These are phyloP conservation scores for Sus cebifrons DNA, from an alignment of 2,797 vertebrate species.

Conservation along the genomic window DNA sequence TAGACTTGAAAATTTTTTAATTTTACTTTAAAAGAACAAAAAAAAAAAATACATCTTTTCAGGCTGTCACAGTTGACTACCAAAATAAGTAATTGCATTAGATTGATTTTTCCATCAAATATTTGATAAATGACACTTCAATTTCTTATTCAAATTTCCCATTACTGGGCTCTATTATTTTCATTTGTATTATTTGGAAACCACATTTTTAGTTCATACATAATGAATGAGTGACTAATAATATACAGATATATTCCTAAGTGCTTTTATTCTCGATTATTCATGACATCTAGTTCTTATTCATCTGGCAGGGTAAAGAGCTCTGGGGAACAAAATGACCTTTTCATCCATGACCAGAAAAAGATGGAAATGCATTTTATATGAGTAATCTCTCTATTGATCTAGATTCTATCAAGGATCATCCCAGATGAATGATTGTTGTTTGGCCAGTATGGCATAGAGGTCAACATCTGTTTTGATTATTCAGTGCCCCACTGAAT, in stretches of 20 bases:
- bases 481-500: neutral
- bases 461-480: neutral
- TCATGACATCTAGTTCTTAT: conserved; percentile 70
- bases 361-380: conserved; percentile 40
- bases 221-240: conserved; percentile 79
- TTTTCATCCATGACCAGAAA: conserved; percentile 42
- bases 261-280: conserved; percentile 72
- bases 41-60: neutral
- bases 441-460: neutral
- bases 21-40: conserved; percentile 38
- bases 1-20: neutral
- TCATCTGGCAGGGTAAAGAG: conserved; percentile 31
- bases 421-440: neutral
- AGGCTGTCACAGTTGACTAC: conserved; percentile 7
- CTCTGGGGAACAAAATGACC: conserved; percentile 66
- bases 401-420: neutral
- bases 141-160: conserved; percentile 60
- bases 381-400: conserved; percentile 44
- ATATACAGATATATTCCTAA: conserved; percentile 62
- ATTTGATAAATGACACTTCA: conserved; percentile 47
- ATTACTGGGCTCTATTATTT: conserved; percentile 43
- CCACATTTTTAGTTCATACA: conserved; percentile 66
- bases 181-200: conserved; percentile 74
- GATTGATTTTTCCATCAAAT: conserved; percentile 46
- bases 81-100: conserved; percentile 57